Conservation (phyloP, 2,797 vertebrate genomes). For the Leptatherina wallacei region DNA sequence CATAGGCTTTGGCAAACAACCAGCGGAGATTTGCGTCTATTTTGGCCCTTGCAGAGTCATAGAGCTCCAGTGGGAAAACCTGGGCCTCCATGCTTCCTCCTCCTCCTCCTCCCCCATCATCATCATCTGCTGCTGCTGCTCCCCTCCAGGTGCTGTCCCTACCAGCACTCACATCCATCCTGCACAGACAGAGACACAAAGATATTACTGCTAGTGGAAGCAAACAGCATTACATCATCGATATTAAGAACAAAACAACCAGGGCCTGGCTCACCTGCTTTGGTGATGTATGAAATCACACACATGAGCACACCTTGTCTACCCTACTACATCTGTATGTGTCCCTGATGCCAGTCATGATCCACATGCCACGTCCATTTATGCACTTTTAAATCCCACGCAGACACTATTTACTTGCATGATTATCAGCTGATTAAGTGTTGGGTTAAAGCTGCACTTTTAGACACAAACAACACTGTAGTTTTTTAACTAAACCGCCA, state of each 20-base stretch:
- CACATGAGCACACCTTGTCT: constrained; percentile 1
- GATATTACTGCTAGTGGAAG: constrained; percentile 3
- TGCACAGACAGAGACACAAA: constrained; percentile 47
- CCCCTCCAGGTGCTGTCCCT: constrained; percentile 87
- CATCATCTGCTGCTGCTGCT: constrained; percentile 82
- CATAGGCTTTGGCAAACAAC: constrained; percentile 96
- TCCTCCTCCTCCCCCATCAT: constrained; percentile 51
- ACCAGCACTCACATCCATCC: constrained; percentile 89
- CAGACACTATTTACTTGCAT: not conserved
- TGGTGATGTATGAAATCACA: not conserved
- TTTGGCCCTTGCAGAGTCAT: constrained; percentile 95
- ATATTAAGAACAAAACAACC: constrained; percentile 39
- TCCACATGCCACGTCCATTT: too few species aligned
- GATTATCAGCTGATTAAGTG: constrained; percentile 9
- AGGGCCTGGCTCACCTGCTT: constrained; percentile 42
- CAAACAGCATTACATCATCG: constrained; percentile 68
- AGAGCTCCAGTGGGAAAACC: constrained; percentile 89
- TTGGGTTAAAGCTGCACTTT: not conserved
- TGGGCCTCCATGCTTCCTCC: constrained; percentile 81
- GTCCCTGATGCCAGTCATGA: not conserved
- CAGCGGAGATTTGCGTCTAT: constrained; percentile 97
- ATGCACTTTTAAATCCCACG: not conserved
- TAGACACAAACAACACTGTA: not conserved
- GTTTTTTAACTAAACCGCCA: not conserved
- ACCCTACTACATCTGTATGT: not conserved